Evolutionary conservation across 1,140 invertebrate genomes (phyloP), one percentile per base, ranked within the genome.

Genomic region (Stratiolaelaps scimitus): DNA sequence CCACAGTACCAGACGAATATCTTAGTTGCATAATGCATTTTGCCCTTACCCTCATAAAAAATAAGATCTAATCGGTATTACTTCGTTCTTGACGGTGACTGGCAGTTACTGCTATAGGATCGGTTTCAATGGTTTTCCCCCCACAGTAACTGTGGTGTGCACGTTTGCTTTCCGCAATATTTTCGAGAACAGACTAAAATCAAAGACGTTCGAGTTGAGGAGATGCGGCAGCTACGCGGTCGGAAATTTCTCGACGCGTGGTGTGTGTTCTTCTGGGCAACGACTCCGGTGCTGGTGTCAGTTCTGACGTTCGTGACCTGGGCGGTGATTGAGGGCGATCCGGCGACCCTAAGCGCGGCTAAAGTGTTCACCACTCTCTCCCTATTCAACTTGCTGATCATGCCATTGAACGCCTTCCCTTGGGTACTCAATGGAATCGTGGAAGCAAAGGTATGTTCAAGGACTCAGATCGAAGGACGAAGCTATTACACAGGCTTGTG

Each of bases 261-360:
- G 56, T 98, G 94, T 78, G 95, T 98, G 1, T 97, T 92, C 75
- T 90, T 98, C 75, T 98, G 95, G 95, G 95, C 94, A 0, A 93
- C 91, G 7, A 97, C 94, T n/a, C 94, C 94, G 0, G 87, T 97
- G 48, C 72, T 97, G 1, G 93, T 98, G 69, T 86, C 91, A 1
- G 83, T 95, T 65, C 78, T 94, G 1, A 97, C 92, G 0, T 92
- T 99, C 73, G 81, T 82, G 4, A 87, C 87, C 0, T 96, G 92
- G 73, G 83, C 86, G n/a, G 73, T 90, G 13, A 72, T 92, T 68
- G 26, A 76, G 64, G 88, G 89, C 5, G 83, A 93, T 67, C 30
- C 28, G 7, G 71, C 73, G 20, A 65, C 80, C 65, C 78, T 98
- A 0, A 85, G 84, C 66, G 87, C 92, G 4, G 85, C 91, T 43